Conservation (phyloP, 2,888 invertebrate species). For the Meghimatium bilineatum region DNA sequence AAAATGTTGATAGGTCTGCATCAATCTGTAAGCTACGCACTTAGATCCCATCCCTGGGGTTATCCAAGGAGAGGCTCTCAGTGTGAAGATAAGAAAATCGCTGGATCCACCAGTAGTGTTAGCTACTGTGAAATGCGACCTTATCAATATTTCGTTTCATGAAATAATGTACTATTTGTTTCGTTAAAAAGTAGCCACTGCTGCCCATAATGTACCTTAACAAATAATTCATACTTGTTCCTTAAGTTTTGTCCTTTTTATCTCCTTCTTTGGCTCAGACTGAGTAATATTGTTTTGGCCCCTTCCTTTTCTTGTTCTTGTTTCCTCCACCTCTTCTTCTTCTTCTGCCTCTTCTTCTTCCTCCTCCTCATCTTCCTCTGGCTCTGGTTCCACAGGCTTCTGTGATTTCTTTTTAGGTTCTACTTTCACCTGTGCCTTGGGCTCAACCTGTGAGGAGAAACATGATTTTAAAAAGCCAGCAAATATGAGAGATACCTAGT, state of each 20-base stretch:
- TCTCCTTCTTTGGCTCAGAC: constrained; percentile 19
- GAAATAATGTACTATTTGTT: too few species aligned
- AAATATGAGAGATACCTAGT: too few species aligned
- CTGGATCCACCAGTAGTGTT: too few species aligned
- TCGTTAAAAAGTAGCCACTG: too few species aligned
- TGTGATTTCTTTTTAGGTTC: constrained; percentile 36
- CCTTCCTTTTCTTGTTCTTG: constrained; percentile 28
- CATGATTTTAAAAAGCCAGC: neutral
- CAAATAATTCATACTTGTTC: constrained; percentile 22
- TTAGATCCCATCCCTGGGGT: too few species aligned
- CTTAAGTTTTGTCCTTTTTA: constrained; percentile 10
- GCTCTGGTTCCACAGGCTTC: constrained; percentile 33
- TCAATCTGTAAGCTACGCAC: too few species aligned
- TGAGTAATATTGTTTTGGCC: constrained; percentile 31
- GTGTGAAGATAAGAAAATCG: too few species aligned
- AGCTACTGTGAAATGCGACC: too few species aligned
- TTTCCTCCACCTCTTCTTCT: constrained; percentile 39
- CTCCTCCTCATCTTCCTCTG: neutral
- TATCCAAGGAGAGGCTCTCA: too few species aligned
- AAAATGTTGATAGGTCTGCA: too few species aligned
- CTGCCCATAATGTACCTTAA: too few species aligned
- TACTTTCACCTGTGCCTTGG: constrained; percentile 19
- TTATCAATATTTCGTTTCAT: too few species aligned
- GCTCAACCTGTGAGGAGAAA: constrained; percentile 1
- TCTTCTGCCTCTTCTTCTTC: constrained; percentile 45